A percentile compares a stretch with the other conserved stretches of the same genome.
Evolutionary conservation across 2,888 invertebrate species (phyloP).

Genomic region (Diaperis boleti): DNA sequence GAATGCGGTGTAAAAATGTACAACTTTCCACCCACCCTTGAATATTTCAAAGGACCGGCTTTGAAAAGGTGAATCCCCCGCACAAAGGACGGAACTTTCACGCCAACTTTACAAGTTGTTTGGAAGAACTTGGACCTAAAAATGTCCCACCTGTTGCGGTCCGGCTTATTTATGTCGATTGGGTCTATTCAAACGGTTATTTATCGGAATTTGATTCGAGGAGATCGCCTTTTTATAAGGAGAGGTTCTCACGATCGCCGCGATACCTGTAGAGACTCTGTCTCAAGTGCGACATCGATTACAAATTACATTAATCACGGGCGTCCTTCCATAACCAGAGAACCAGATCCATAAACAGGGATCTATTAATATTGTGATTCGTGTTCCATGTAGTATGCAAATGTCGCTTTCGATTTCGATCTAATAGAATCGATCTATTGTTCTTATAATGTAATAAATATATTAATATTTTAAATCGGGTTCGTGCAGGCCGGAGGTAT

Average conservation of each 20-base stretch:
- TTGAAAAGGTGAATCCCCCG: constrained; percentile 34
- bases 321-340: no score
- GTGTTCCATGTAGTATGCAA: constrained; percentile 61
- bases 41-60: no score
- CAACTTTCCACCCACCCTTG: no score
- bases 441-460: constrained; percentile 65
- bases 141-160: constrained; percentile 55
- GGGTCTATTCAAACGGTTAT: constrained; percentile 52
- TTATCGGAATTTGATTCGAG: constrained; percentile 55
- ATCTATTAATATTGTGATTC: constrained; percentile 44
- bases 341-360: no score
- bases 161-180: constrained; percentile 52
- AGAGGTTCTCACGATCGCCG: constrained; percentile 55
- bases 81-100: constrained; percentile 41
- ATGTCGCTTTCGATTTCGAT: constrained; percentile 62
- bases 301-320: no score
- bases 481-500: constrained; percentile 60
- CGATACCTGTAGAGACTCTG: constrained; percentile 34
- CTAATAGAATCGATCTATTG: constrained; percentile 67
- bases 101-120: constrained; percentile 48
- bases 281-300: no score
- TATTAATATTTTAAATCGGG: constrained; percentile 63
- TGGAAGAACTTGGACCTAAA: constrained; percentile 49
- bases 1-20: no score
- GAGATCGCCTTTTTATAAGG: no score